phyloP scores from a whole-genome alignment of 1,140 invertebrate genomes.

The Pteromalus puparum region DNA sequence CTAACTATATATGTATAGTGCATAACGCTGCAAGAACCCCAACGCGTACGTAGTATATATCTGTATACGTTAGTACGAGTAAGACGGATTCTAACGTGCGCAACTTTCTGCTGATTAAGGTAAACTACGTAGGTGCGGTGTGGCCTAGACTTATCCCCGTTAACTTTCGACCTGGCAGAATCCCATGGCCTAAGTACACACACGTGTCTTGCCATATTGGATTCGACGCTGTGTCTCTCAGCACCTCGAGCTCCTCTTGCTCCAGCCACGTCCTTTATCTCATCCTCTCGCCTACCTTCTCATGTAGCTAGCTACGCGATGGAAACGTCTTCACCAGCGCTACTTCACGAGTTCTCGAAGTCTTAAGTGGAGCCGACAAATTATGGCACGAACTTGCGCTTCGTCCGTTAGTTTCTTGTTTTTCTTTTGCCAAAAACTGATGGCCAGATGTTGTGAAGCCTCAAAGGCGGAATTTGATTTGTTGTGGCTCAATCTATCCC shows the following conservation, averaged over 20 bases:
- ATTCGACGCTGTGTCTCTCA: slow-evolving; percentile 52
- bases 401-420: too few relatives aligned
- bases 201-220: slow-evolving; percentile 53
- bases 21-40: background rate
- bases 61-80: background rate
- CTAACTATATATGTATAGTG: background rate
- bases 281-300: background rate
- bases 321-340: background rate
- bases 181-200: slow-evolving; percentile 50
- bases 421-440: too few relatives aligned
- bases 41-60: too few relatives aligned
- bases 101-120: slow-evolving; percentile 63
- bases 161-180: slow-evolving; percentile 48
- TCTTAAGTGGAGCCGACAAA: background rate
- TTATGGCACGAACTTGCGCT: background rate
- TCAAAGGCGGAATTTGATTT: too few relatives aligned
- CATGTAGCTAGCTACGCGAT: background rate
- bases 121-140: slow-evolving; percentile 50
- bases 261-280: background rate
- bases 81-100: slow-evolving; percentile 33
- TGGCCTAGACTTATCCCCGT: background rate
- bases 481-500: too few relatives aligned
- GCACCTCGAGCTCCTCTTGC: background rate
- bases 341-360: background rate
- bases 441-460: too few relatives aligned